Evolutionary conservation across 2,888 invertebrate species (phyloP), one percentile per base, ranked within the genome.

Genomic region (Copidosoma aretas): DNA sequence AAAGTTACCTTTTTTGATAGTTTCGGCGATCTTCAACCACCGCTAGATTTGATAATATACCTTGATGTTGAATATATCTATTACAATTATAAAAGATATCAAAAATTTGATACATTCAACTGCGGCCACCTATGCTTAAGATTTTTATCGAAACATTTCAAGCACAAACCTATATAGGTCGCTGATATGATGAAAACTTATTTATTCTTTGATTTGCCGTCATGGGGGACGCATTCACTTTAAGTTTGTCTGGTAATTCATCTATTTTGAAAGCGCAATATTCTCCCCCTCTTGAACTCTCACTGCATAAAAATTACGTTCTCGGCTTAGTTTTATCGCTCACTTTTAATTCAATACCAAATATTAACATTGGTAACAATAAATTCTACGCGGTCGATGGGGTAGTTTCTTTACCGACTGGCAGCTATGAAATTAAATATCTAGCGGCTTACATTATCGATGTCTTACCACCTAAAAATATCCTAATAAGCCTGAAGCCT

Each of bases 221-320:
- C 49, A 19, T n/a, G 10, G 4, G 17, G 10, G 49, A 51, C 10
- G 2, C 17, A 52, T 22, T 25, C 79, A 81, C 73, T 56, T 64
- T 60, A 8, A 32, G 32, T 32, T 32, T 32, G 8, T 5, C 32
- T n/a, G n/a, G n/a, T 3, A 32, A 8, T 8, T 56, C 14, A 25
- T 25, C 32, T 41, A 10, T 56, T 52, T 25, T 75, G 64, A 75
- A 71, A 72, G 73, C 75, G 79, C 80, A 77, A 25, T 64, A 71
- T 60, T 75, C 75, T 68, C 72, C 76, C 21, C 73, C 81, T 63
- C 79, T 75, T 41, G 77, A 81, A 75, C 72, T n/a, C 67, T 69
- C 1, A 41, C 59, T 0, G 60, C 63, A 52, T 51, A 24, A 24
- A n/a, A 64, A 70, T 21, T 73, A 71, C 24, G 64, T 41, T 21